These are phyloP conservation scores for Ceuthmochares aereus DNA, from an alignment of 2,113 vertebrate genomes.

Conservation along the genomic window DNA sequence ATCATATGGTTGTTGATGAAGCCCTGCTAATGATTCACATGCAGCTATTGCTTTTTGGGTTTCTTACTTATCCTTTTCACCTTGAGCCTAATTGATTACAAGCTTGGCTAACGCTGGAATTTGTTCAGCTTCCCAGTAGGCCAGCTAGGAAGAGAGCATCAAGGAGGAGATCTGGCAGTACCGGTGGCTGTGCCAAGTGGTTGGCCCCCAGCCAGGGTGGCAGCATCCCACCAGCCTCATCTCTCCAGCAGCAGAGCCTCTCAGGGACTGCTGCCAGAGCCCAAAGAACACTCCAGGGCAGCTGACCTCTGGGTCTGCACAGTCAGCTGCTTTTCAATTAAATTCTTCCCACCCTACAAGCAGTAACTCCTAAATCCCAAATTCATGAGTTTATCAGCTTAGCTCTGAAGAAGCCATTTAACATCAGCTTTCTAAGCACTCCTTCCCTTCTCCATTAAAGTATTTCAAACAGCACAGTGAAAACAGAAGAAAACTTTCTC, in stretches of 20 bases:
- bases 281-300: background rate
- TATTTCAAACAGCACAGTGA: background rate
- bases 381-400: background rate
- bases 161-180: background rate
- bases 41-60: background rate
- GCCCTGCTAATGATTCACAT: background rate
- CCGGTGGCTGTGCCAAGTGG: rapidly evolving
- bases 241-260: background rate
- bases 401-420: background rate
- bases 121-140: background rate
- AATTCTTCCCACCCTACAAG: background rate
- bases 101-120: background rate
- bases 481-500: background rate
- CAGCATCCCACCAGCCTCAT: background rate
- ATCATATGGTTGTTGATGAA: background rate
- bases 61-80: background rate
- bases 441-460: background rate
- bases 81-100: background rate
- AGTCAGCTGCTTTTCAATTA: background rate
- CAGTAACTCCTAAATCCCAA: rapidly evolving
- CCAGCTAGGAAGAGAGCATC: background rate
- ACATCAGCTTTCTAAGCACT: background rate
- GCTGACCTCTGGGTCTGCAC: background rate
- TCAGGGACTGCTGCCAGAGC: rapidly evolving
- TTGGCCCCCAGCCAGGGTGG: rapidly evolving